These are phyloP conservation scores for Hemichromis elongatus DNA, from an alignment of 2,113 vertebrate genomes.

Conservation along the genomic window DNA sequence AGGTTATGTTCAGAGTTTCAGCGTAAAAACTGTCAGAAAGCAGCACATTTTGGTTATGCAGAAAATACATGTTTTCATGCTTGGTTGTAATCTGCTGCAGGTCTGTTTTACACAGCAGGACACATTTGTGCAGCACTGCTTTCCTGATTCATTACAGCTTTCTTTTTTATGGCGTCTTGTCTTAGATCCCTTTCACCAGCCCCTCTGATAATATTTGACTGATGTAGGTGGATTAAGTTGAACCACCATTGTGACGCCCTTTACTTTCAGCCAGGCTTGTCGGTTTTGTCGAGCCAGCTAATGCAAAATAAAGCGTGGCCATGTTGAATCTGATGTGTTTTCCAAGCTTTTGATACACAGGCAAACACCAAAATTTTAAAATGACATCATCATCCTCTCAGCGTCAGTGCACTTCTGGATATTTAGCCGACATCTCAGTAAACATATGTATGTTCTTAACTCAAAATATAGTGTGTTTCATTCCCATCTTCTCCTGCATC, in stretches of 20 bases:
- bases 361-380: not conserved
- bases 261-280: not conserved
- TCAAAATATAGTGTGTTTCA: not conserved
- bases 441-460: not conserved
- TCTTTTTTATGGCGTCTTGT: not conserved
- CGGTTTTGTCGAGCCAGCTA: accelerated
- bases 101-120: not conserved
- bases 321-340: not conserved
- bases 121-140: not conserved
- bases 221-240: not conserved
- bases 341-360: not conserved
- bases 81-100: not conserved
- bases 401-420: not conserved
- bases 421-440: not conserved
- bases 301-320: not conserved
- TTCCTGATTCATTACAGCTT: not conserved
- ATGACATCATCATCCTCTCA: not conserved
- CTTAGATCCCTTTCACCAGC: not conserved
- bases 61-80: not conserved
- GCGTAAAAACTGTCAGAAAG: not conserved
- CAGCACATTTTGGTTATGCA: not conserved
- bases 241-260: not conserved
- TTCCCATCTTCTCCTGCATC: too few relatives aligned
- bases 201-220: not conserved
- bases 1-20: not conserved